Evolutionary conservation across 1,140 invertebrate genomes (phyloP).

Genomic region (Platyscapa corneri): DNA sequence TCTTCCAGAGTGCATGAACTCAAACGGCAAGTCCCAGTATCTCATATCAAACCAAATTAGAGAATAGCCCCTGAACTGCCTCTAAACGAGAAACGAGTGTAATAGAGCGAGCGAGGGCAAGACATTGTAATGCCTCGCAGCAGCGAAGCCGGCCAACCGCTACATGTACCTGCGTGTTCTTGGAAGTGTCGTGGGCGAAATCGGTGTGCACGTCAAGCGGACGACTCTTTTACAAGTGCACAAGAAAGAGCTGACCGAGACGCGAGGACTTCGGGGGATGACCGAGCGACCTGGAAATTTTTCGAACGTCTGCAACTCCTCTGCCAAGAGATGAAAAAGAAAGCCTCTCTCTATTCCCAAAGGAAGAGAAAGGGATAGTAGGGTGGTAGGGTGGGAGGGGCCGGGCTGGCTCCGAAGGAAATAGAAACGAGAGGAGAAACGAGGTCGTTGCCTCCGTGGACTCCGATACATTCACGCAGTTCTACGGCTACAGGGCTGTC

Average conservation of each 20-base stretch:
- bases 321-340: constrained; percentile 22
- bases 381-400: too few species aligned
- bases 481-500: not conserved
- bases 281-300: constrained; percentile 11
- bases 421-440: not conserved
- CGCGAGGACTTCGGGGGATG: too few species aligned
- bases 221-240: not conserved
- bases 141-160: not conserved
- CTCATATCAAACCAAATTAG: not conserved
- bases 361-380: not conserved
- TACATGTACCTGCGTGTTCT: too few species aligned
- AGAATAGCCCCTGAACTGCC: not conserved
- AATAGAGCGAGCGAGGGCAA: not conserved
- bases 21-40: not conserved
- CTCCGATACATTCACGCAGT: not conserved
- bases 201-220: not conserved
- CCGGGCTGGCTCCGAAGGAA: too few species aligned
- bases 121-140: not conserved
- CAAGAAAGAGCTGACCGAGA: not conserved
- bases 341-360: not conserved
- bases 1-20: not conserved
- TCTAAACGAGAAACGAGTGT: not conserved
- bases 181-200: not conserved
- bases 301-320: constrained; percentile 25
- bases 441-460: constrained; percentile 23